Percentiles rank a stretch among this genome's conserved stretches.
Conservation (phyloP, 1,140 invertebrate species). For the Calliopsis andreniformis region DNA sequence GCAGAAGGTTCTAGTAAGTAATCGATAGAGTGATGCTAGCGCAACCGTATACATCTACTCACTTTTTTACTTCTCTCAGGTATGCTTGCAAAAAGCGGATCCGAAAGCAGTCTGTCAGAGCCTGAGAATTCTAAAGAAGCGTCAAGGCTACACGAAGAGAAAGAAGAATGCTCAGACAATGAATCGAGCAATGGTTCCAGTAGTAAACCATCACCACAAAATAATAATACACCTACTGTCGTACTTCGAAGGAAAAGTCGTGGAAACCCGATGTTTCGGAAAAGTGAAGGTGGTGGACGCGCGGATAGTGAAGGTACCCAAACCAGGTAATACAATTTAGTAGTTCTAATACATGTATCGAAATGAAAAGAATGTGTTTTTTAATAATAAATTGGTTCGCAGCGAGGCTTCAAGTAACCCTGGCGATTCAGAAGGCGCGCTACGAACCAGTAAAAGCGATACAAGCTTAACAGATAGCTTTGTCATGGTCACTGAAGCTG, state of each 20-base stretch:
- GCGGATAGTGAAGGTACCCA: conserved; percentile 79
- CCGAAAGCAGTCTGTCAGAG: conserved; percentile 93
- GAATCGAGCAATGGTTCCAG: conserved; percentile 79
- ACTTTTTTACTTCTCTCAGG: conserved; percentile 58
- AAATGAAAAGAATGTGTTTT: no score
- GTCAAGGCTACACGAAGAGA: conserved; percentile 85
- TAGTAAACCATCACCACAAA: conserved; percentile 73
- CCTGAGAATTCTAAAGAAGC: conserved; percentile 87
- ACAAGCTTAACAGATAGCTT: conserved; percentile 95
- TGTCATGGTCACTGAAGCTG: conserved; percentile 88
- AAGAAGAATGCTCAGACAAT: conserved; percentile 84
- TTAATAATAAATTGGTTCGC: no score
- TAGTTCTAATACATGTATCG: no score
- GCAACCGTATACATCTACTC: neutral
- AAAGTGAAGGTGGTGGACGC: conserved; percentile 84
- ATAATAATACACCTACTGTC: conserved; percentile 81
- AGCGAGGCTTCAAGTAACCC: conserved; percentile 68
- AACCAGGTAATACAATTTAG: conserved; percentile 61
- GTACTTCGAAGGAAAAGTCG: conserved; percentile 85
- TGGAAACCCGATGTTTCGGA: conserved; percentile 85
- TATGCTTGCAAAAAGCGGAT: conserved; percentile 88
- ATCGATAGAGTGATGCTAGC: conserved; percentile 11
- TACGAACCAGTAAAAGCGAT: conserved; percentile 93
- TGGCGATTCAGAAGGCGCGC: conserved; percentile 76
- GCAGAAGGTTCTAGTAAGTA: conserved; percentile 83